Percentiles rank a stretch among this genome's conserved stretches.
Evolutionary conservation across 2,888 invertebrate genomes (phyloP).

Genomic region (Teleogryllus oceanicus): DNA sequence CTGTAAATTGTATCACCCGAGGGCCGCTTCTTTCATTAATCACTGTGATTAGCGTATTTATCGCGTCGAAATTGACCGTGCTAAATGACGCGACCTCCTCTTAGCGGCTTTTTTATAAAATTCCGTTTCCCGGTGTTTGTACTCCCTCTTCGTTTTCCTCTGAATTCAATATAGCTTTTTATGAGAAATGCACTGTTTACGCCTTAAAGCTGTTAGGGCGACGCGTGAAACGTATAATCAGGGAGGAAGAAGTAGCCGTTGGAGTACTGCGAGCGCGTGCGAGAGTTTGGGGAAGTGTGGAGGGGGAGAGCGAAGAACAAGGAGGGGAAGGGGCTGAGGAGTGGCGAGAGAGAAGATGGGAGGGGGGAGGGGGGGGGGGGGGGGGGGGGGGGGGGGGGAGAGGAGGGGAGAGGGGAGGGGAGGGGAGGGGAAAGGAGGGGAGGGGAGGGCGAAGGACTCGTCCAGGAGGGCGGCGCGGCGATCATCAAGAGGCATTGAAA

Average conservation of each 20-base stretch:
- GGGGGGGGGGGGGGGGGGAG: too few species aligned
- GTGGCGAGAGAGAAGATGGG: not conserved
- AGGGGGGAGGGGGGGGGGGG: too few species aligned
- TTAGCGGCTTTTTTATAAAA: not conserved
- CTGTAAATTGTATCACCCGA: not conserved
- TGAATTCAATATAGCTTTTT: not conserved
- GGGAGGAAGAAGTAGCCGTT: not conserved
- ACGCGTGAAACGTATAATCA: not conserved
- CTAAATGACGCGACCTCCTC: not conserved
- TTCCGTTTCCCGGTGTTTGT: not conserved
- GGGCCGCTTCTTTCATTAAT: not conserved
- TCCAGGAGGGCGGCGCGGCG: not conserved
- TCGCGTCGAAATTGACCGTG: not conserved
- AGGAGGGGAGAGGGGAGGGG: not conserved
- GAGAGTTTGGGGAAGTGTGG: not conserved
- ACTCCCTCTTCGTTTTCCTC: not conserved
- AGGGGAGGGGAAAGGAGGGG: not conserved
- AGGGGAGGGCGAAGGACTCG: not conserved
- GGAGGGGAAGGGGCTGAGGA: not conserved
- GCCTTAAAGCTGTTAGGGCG: not conserved
- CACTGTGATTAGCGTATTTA: conserved; percentile 18
- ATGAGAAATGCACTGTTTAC: not conserved
- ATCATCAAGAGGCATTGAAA: conserved; percentile 18
- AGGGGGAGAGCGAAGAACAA: not conserved
- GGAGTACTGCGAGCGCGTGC: too few species aligned